Base-by-base conservation (phyloP, 2,113 vertebrate species). In the Strix aluco region DNA sequence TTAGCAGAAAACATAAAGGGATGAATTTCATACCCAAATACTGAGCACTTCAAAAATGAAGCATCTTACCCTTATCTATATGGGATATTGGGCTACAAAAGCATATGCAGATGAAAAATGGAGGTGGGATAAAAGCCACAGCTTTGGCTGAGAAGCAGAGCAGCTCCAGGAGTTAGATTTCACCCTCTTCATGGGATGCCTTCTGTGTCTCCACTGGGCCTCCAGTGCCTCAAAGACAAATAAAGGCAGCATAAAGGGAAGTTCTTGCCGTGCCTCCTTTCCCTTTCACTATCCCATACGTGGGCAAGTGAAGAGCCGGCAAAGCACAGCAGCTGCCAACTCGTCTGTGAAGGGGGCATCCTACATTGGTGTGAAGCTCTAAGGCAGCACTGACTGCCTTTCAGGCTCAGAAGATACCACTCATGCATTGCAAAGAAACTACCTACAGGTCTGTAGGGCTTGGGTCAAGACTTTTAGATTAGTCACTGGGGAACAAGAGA, bases 391-490 rank as follows among this genome's bases (percentile, higher is more conserved):
- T 84, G 65, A 40, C 66, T 83, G 86, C 81, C 18, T 29, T 67
- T 87, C 79, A 77, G 61, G 13, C 44, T 61, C 36, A 34, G 70
- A 51, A 85, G 51, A 58, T 57, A 52, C 4, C 44, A 26, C 14
- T 26, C n/a, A 36, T 81, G 29, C 25, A 18, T 5, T 81, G 55
- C 62, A 57, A 67, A 79, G 61, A n/a, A 85, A 17, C 70, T 58
- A 83, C 63, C 67, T 90, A 5, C 3, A 5, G 54, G 65, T 88
- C 59, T n/a, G 14, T 23, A 3, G 9, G 77, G 38, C 71, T 92
- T 79, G 73, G 55, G 54, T 96, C 73, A 82, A 91, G 92, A 71
- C 27, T 74, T 75, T 92, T 42, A 44, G 13, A 62, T 95, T 77
- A 85, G 47, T 81, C 73, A 44, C 27, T 46, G 58, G 52, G 78